A percentile compares a stretch with the other conserved stretches of the same genome.
phyloP scores from a whole-genome alignment of 2,113 vertebrate species.

The Charadrius vociferus region DNA sequence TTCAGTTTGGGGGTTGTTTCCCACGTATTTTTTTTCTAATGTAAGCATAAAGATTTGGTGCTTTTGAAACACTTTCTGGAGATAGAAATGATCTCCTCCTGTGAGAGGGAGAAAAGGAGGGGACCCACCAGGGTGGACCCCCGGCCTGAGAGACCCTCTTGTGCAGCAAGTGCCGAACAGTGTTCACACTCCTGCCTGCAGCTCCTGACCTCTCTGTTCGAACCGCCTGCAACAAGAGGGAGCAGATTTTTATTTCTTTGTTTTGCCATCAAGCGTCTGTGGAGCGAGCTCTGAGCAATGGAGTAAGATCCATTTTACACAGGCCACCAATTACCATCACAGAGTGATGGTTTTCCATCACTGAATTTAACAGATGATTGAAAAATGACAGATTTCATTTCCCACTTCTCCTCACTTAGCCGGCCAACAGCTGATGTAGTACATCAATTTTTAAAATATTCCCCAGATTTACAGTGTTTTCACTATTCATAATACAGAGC shows the following conservation, averaged over 20 bases:
- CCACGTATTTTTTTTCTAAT: neutral
- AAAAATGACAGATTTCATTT: conserved; percentile 1
- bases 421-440: neutral
- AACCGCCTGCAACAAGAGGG: neutral
- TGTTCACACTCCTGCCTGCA: neutral
- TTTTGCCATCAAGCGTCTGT: neutral
- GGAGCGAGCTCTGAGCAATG: neutral
- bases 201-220: neutral
- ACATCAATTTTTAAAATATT: neutral
- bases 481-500: neutral
- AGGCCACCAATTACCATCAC: neutral
- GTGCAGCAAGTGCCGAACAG: neutral
- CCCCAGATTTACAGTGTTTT: neutral
- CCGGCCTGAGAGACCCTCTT: no score
- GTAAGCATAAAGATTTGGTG: neutral
- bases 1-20: neutral
- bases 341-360: neutral
- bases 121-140: rapidly evolving
- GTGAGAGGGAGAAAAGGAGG: neutral
- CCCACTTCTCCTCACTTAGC: neutral
- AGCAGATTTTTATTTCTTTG: neutral
- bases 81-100: neutral
- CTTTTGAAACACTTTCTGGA: neutral
- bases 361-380: neutral
- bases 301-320: neutral